These are phyloP conservation scores for Macquaria ambigua DNA, from an alignment of 2,113 vertebrate genomes.

Conservation along the genomic window DNA sequence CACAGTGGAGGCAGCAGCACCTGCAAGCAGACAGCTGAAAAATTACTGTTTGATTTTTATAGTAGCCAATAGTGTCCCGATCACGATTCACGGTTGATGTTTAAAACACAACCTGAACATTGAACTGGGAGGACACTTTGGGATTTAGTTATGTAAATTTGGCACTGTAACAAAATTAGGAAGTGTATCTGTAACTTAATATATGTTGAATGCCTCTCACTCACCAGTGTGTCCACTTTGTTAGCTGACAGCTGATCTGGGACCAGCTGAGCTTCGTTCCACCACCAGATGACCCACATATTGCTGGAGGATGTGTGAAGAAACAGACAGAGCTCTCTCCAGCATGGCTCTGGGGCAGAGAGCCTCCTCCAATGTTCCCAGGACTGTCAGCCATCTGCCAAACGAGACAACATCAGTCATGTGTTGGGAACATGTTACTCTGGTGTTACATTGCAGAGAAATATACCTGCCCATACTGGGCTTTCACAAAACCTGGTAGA, in stretches of 20 bases:
- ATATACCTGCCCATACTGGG: no score
- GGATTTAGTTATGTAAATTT: not conserved
- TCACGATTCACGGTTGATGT: not conserved
- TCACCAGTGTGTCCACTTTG: not conserved
- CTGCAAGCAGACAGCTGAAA: not conserved
- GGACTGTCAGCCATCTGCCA: slow-evolving; percentile 21
- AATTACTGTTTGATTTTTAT: no score
- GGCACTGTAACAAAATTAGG: not conserved
- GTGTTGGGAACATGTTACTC: no score
- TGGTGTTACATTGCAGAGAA: no score
- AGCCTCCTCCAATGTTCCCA: slow-evolving; percentile 21
- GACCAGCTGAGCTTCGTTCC: not conserved
- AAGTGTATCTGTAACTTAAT: not conserved
- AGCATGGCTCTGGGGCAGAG: slow-evolving; percentile 14
- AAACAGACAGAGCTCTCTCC: slow-evolving; percentile 35
- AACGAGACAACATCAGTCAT: slow-evolving; percentile 8
- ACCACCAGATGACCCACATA: slow-evolving; percentile 19
- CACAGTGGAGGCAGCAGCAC: not conserved
- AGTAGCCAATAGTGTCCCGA: not conserved
- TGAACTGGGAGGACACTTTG: not conserved
- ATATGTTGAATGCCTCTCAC: not conserved
- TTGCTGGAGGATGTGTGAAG: slow-evolving; percentile 36
- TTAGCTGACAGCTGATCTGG: not conserved
- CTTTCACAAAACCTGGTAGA: no score
- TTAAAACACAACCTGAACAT: not conserved